A percentile compares a stretch with the other conserved stretches of the same genome.
Conservation (phyloP, 2,888 invertebrate species). For the Meiosimyza platycephala region DNA sequence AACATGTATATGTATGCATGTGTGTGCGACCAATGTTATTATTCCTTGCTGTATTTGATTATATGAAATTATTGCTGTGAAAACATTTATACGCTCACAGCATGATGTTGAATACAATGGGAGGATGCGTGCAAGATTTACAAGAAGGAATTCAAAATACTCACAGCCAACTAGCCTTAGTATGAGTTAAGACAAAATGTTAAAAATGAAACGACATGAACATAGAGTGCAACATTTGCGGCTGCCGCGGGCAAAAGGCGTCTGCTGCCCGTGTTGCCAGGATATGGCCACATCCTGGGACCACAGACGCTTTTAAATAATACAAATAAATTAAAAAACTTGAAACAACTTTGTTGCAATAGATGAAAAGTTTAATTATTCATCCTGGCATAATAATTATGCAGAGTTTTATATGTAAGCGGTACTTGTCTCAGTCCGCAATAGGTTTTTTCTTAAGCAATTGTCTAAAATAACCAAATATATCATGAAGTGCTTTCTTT, state of each 20-base stretch:
- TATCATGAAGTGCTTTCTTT: no score
- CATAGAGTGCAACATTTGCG: slow-evolving; percentile 9
- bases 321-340: no score
- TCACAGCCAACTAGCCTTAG: neutral
- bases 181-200: no score
- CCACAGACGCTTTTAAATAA: slow-evolving; percentile 1
- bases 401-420: no score
- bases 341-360: no score
- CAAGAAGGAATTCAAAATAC: neutral
- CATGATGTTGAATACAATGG: slow-evolving; percentile 2
- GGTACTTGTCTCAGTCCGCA: no score
- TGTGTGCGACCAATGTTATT: slow-evolving; percentile 26
- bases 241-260: slow-evolving; percentile 24
- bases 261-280: neutral
- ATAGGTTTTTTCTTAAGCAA: no score
- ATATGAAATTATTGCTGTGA: slow-evolving; percentile 32
- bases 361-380: no score
- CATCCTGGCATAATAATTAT: no score
- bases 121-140: neutral
- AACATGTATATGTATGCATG: neutral
- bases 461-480: no score
- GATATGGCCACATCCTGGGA: slow-evolving; percentile 14
- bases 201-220: neutral
- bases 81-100: slow-evolving; percentile 33
- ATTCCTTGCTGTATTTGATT: slow-evolving; percentile 34